Percentiles rank a stretch among this genome's conserved stretches.
Conservation (phyloP, 1,140 invertebrate species). For the Ceratitis capitata region DNA sequence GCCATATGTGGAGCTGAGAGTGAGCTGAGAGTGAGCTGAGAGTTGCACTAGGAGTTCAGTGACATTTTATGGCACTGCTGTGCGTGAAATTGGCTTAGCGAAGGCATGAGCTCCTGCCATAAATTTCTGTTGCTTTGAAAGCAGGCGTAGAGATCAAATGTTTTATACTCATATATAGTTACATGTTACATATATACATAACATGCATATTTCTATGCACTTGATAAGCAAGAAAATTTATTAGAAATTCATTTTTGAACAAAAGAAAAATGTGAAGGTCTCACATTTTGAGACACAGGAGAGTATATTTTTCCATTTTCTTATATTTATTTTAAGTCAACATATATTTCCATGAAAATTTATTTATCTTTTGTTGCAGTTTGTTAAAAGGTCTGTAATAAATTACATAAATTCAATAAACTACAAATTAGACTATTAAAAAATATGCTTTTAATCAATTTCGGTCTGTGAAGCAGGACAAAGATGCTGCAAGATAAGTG, state of each 20-base stretch:
- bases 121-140: background rate
- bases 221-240: background rate
- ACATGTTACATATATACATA: background rate
- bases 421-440: background rate
- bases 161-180: background rate
- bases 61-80: constrained; percentile 11
- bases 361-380: background rate
- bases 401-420: background rate
- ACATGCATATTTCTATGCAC: background rate
- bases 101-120: background rate
- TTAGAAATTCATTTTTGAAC: background rate
- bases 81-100: background rate
- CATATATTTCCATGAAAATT: background rate
- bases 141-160: background rate
- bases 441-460: background rate
- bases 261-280: background rate
- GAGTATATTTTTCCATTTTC: background rate
- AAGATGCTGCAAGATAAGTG: too few relatives aligned
- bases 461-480: background rate
- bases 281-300: background rate
- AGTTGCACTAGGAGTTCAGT: background rate
- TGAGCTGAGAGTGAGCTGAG: background rate
- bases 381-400: background rate
- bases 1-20: background rate
- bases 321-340: too few relatives aligned